Percentiles rank a stretch among this genome's conserved stretches.
phyloP scores from a whole-genome alignment of 2,113 vertebrate genomes.

The Pterocles burchelli region DNA sequence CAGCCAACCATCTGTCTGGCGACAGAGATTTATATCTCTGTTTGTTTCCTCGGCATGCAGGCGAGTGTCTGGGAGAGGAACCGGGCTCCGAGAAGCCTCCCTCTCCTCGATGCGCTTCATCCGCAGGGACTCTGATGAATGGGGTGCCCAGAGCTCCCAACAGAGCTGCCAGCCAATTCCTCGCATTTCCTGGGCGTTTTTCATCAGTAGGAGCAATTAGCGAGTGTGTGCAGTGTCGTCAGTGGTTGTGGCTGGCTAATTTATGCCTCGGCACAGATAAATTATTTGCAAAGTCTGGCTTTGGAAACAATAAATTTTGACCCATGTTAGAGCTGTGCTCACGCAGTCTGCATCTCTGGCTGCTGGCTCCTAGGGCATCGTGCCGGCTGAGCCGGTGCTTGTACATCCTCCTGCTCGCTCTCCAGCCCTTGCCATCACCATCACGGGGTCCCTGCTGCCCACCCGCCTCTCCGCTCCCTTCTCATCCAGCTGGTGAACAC shows the following conservation, averaged over 20 bases:
- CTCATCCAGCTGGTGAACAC: rapidly evolving
- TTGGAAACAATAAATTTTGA: neutral
- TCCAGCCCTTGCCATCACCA: neutral
- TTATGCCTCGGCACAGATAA: neutral
- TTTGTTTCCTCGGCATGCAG: neutral
- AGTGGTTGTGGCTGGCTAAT: neutral
- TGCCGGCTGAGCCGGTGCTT: neutral
- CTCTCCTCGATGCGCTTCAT: neutral
- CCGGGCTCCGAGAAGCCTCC: neutral
- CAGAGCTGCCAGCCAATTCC: neutral
- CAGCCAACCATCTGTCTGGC: neutral
- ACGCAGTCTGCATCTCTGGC: neutral
- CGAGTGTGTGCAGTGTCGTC: neutral
- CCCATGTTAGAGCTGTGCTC: neutral
- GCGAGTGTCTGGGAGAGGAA: neutral
- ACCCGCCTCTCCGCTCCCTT: neutral
- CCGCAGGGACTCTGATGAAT: constrained; percentile 15
- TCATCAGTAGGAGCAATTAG: neutral
- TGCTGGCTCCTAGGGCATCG: neutral
- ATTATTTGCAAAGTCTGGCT: neutral
- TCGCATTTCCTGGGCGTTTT: neutral
- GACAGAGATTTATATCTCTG: neutral
- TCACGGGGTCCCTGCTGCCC: neutral
- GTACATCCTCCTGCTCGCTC: neutral
- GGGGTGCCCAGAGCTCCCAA: neutral